A percentile compares a stretch with the other conserved stretches of the same genome.
These are phyloP conservation scores for Naja naja DNA, from an alignment of 2,113 vertebrate species.

Conservation along the genomic window DNA sequence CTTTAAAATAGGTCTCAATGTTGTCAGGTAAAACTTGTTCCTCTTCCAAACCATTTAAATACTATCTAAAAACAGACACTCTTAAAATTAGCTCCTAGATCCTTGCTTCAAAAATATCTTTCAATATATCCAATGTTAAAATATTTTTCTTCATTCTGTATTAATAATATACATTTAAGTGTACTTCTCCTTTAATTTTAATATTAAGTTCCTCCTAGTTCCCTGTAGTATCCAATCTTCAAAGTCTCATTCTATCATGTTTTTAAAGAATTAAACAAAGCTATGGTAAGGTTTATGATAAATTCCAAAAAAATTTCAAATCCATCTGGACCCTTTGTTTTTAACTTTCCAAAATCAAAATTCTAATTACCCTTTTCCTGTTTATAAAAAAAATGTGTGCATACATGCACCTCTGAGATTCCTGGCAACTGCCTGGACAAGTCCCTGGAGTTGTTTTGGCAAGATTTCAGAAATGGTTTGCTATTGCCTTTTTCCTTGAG, in stretches of 20 bases:
- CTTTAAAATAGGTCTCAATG: neutral
- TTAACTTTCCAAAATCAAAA: neutral
- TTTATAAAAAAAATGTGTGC: neutral
- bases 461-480: neutral
- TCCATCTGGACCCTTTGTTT: neutral
- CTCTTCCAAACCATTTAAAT: neutral
- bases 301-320: neutral
- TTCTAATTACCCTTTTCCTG: neutral
- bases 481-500: neutral
- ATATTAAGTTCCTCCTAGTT: neutral
- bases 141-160: neutral
- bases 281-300: neutral
- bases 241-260: neutral
- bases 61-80: neutral
- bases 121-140: neutral
- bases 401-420: neutral
- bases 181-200: neutral
- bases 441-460: neutral
- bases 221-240: neutral
- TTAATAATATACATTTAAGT: neutral
- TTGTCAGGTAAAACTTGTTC: neutral
- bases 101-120: neutral
- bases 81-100: neutral
- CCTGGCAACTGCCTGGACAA: neutral
- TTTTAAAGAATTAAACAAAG: neutral